Evolutionary conservation across 2,888 invertebrate genomes (phyloP).

Genomic region (Nasonovia ribisnigri): DNA sequence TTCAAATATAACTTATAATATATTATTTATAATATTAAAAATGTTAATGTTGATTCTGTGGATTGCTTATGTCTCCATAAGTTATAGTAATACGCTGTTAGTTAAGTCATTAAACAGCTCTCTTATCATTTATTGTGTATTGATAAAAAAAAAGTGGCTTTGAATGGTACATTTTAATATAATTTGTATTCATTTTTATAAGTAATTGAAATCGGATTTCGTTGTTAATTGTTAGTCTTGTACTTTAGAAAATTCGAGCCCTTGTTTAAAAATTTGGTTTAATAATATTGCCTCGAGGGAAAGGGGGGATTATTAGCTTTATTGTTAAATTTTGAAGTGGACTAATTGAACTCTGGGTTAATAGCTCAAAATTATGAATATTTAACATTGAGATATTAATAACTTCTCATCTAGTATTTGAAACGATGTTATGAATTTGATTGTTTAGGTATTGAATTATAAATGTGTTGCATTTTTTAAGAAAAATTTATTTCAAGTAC

Average conservation of each 20-base stretch:
- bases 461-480: neutral
- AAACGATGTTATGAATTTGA: neutral
- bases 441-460: slow-evolving; percentile 38
- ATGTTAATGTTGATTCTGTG: slow-evolving; percentile 66
- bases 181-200: slow-evolving; percentile 46
- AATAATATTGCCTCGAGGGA: neutral
- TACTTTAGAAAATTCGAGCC: slow-evolving; percentile 52
- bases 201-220: slow-evolving; percentile 42
- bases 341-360: neutral
- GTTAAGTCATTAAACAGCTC: slow-evolving; percentile 61
- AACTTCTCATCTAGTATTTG: slow-evolving; percentile 7
- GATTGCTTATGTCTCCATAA: slow-evolving; percentile 64
- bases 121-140: slow-evolving; percentile 52
- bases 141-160: slow-evolving; percentile 40
- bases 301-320: slow-evolving; percentile 28
- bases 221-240: slow-evolving; percentile 46
- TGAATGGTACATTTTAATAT: slow-evolving; percentile 58
- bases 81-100: slow-evolving; percentile 58
- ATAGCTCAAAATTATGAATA: slow-evolving; percentile 20
- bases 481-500: neutral
- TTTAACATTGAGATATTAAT: slow-evolving; percentile 1
- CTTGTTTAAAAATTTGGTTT: slow-evolving; percentile 6
- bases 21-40: slow-evolving; percentile 66
- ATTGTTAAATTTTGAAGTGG: slow-evolving; percentile 36
- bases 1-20: slow-evolving; percentile 66